Conservation (phyloP, 2,888 invertebrate genomes). For the Hedychridium roseum region DNA sequence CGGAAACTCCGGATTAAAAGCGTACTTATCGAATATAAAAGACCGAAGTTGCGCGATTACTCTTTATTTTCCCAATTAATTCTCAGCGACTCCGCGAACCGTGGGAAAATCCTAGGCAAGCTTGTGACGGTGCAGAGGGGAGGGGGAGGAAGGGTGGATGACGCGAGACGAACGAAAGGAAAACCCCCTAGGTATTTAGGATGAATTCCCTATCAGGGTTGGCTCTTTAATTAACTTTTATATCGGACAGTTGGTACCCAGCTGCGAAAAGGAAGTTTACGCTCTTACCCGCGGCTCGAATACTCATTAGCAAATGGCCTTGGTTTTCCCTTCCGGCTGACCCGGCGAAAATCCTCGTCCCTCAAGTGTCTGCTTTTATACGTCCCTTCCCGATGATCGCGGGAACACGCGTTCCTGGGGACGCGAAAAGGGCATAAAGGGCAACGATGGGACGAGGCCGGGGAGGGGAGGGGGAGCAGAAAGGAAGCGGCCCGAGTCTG, state of each 20-base stretch:
- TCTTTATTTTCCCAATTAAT: background rate
- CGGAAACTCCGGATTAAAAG: conserved; percentile 21
- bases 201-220: conserved; percentile 14
- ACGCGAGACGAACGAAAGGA: conserved; percentile 14
- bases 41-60: conserved; percentile 14
- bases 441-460: conserved; percentile 1
- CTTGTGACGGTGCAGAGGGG: background rate
- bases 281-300: too few species aligned
- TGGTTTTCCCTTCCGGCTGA: too few species aligned
- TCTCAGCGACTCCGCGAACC: background rate
- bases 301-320: too few species aligned
- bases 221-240: conserved; percentile 32
- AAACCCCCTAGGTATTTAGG: conserved; percentile 6
- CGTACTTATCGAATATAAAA: background rate
- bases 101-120: background rate
- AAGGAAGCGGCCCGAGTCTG: conserved; percentile 10
- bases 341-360: too few species aligned
- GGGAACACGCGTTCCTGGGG: too few species aligned
- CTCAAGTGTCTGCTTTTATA: too few species aligned
- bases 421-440: conserved; percentile 1
- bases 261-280: too few species aligned
- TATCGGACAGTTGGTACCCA: too few species aligned
- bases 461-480: conserved; percentile 10
- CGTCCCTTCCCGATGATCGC: too few species aligned
- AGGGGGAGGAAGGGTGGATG: too few species aligned